phyloP scores from a whole-genome alignment of 2,113 vertebrate species.

The Pipa parva region DNA sequence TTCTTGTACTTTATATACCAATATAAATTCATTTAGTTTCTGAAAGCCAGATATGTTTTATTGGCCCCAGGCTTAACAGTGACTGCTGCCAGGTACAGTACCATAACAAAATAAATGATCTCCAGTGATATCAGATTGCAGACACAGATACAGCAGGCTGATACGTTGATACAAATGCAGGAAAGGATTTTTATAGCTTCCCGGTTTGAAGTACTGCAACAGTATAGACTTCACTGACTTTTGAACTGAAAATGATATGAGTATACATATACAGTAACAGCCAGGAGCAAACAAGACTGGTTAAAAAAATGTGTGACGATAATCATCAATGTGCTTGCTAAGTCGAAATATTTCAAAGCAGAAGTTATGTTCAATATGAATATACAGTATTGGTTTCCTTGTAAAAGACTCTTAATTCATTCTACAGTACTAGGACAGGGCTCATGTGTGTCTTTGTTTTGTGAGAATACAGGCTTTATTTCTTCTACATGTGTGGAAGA shows the following conservation, averaged over 20 bases:
- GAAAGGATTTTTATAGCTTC: slow-evolving; percentile 3
- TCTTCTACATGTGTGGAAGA: too few relatives aligned
- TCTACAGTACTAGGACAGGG: too few relatives aligned
- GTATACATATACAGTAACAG: neutral
- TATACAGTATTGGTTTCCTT: too few relatives aligned
- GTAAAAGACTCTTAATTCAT: too few relatives aligned
- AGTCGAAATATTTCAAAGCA: too few relatives aligned
- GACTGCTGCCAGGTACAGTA: slow-evolving; percentile 3
- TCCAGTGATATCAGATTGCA: slow-evolving; percentile 5
- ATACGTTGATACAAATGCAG: slow-evolving; percentile 6
- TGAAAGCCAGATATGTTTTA: slow-evolving; percentile 4
- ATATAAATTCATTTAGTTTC: slow-evolving; percentile 1
- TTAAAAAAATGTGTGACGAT: neutral
- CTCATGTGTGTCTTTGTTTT: too few relatives aligned
- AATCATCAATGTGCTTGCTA: neutral
- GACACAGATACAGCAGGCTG: slow-evolving; percentile 1
- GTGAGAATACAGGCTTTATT: too few relatives aligned
- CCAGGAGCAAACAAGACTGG: neutral
- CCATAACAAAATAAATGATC: slow-evolving; percentile 11
- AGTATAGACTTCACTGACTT: slow-evolving; percentile 6
- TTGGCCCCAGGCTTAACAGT: slow-evolving; percentile 6
- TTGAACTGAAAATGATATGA: slow-evolving; percentile 10
- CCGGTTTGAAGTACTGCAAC: slow-evolving; percentile 1
- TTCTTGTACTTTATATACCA: neutral
- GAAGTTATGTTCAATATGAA: too few relatives aligned